phyloP scores from a whole-genome alignment of 2,888 invertebrate genomes.

The Tenthredo mesomela region DNA sequence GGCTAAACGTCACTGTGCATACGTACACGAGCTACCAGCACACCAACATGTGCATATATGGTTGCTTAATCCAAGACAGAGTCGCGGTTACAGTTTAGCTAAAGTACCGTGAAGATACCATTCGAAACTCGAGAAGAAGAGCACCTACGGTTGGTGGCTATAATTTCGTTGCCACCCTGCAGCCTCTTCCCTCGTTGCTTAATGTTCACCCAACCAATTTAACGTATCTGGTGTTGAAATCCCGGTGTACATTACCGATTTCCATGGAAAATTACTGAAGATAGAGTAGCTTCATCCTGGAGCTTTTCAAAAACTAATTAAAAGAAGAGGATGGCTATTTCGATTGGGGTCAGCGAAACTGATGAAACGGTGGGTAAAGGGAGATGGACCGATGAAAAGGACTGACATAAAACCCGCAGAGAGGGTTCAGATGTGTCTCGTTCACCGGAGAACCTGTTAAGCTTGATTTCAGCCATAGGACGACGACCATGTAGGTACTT shows the following conservation, averaged over 20 bases:
- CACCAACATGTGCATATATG: background rate
- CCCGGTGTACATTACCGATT: background rate
- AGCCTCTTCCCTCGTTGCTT: background rate
- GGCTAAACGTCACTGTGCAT: background rate
- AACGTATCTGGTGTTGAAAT: background rate
- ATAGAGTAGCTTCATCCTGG: background rate
- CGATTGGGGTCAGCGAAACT: slow-evolving; percentile 1
- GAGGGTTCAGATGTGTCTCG: background rate
- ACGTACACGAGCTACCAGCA: background rate
- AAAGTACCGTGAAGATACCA: slow-evolving; percentile 15
- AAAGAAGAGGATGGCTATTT: slow-evolving; percentile 7
- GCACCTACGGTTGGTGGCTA: background rate
- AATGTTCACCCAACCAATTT: background rate
- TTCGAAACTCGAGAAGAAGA: slow-evolving; percentile 16
- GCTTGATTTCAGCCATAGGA: background rate
- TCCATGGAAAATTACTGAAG: background rate
- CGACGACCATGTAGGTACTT: background rate
- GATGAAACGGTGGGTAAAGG: background rate
- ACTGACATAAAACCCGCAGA: background rate
- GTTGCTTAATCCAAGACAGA: background rate
- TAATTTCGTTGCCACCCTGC: background rate
- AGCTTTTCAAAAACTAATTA: slow-evolving; percentile 23
- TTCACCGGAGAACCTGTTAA: background rate
- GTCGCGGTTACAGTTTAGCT: slow-evolving; percentile 9
- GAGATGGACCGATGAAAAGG: background rate